Percentiles rank a stretch among this genome's conserved stretches.
These are phyloP conservation scores for Orthosia incerta DNA, from an alignment of 2,888 invertebrate species.

Conservation along the genomic window DNA sequence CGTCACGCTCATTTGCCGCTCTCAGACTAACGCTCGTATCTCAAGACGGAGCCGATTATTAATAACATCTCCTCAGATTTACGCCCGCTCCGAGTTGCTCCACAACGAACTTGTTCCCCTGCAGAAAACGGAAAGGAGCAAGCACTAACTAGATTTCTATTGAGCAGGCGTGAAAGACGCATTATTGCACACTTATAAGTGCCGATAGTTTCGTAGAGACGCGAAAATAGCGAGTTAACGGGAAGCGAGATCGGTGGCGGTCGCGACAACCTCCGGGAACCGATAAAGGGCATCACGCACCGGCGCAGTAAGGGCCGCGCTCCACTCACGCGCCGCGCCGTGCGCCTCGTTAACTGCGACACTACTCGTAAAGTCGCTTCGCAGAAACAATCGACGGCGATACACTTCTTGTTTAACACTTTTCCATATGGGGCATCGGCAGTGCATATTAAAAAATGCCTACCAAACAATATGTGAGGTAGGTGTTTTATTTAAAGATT, in stretches of 20 bases:
- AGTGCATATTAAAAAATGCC: conserved; percentile 54
- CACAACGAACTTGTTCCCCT: conserved; percentile 49
- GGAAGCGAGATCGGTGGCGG: conserved; percentile 86
- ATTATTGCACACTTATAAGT: conserved; percentile 77
- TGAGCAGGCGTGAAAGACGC: conserved; percentile 81
- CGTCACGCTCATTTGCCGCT: conserved; percentile 85
- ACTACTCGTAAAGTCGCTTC: conserved; percentile 87
- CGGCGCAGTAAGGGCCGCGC: conserved; percentile 78
- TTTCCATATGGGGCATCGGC: conserved; percentile 52
- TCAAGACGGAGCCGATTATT: conserved; percentile 75
- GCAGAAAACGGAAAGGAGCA: conserved; percentile 52
- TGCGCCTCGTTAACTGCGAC: conserved; percentile 86
- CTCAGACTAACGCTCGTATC: conserved; percentile 72
- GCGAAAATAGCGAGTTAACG: conserved; percentile 87
- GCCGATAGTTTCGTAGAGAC: conserved; percentile 83
- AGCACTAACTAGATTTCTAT: conserved; percentile 75
- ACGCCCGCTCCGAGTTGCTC: conserved; percentile 21
- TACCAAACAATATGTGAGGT: conserved; percentile 46
- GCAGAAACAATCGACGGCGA: conserved; percentile 82
- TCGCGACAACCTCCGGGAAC: conserved; percentile 87
- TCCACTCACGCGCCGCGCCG: conserved; percentile 70
- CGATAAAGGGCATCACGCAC: conserved; percentile 85
- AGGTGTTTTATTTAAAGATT: conserved; percentile 68
- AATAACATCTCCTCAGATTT: conserved; percentile 73
- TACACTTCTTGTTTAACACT: conserved; percentile 66